Evolutionary conservation across 2,888 invertebrate species (phyloP), one percentile per base, ranked within the genome.

Genomic region (Drosophila histrio): DNA sequence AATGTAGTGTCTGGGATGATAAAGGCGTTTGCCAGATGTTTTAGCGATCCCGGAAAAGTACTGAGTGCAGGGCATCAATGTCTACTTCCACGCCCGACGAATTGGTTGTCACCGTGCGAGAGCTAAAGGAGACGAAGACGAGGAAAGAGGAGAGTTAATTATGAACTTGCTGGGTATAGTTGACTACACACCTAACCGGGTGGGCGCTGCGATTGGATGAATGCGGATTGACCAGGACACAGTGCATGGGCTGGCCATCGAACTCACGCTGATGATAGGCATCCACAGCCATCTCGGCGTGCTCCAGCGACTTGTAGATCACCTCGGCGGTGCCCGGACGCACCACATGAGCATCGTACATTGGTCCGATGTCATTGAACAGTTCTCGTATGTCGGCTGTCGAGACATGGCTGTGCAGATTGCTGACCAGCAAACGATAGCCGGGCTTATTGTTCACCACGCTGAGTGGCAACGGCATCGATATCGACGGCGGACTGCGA

Each of bases 171-270:
- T 13, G 13, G 3, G 26, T 11, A 5, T n/a, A 11, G 44, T 15
- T 17, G 38, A 9, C 41, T 49, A 54, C 82, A 63, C 50, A 91
- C 91, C 83, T 90, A 53, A 90, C 90, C 46, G 91, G 89, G 17
- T 89, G 90, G 2, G 94, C 93, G 11, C 94, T 93, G 82, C 94
- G 94, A 89, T 93, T 93, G 70, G 94, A 92, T 38, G 94, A 93
- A 87, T 96, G 93, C 38, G 96, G 96, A 89, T 96, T 96, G 6
- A 97, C 96, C 70, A 97, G 93, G 56, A 97, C 93, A 90, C 97
- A 97, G 90, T 96, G 97, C 97, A 97, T 97, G 3, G 97, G 97
- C 89, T 97, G 96, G 1, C 98, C 97, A 92, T 98, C 98, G 39
- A 98, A 92, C 89, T 97, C 97, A 50, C 98, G 93, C 91, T 98